Evolutionary conservation across 2,113 vertebrate species (phyloP).

Genomic region (Solenodon paradoxus): DNA sequence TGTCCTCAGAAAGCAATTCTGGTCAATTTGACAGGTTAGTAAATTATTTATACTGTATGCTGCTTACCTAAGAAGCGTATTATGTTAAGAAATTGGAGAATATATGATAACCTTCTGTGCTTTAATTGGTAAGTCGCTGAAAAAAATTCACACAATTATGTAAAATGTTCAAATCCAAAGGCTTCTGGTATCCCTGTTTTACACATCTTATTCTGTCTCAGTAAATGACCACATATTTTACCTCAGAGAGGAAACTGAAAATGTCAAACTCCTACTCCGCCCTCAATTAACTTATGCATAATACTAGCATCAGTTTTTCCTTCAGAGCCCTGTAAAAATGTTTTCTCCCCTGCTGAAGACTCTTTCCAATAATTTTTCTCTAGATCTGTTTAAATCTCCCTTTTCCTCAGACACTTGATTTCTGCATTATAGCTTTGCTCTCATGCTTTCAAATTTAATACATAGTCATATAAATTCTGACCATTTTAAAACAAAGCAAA

Average conservation of each 20-base stretch:
- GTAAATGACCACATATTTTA: background rate
- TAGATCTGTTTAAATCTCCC: background rate
- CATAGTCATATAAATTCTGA: background rate
- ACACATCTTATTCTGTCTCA: background rate
- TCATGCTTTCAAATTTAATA: background rate
- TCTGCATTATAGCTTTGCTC: background rate
- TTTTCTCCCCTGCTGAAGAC: background rate
- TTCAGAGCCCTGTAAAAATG: background rate
- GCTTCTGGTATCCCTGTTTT: background rate
- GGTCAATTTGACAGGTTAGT: background rate
- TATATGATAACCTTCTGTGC: background rate
- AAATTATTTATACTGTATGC: background rate
- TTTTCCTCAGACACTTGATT: background rate
- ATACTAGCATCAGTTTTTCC: background rate
- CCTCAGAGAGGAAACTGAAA: background rate
- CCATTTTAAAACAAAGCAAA: background rate
- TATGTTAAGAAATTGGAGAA: background rate
- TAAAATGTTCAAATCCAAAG: background rate
- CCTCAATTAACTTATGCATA: background rate
- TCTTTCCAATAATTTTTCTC: background rate
- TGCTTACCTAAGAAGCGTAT: background rate
- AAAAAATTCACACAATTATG: background rate
- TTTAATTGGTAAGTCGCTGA: background rate
- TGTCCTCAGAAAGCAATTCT: background rate
- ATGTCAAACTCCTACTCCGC: background rate